Base-by-base conservation (phyloP, 2,113 vertebrate genomes). In the Xenopus borealis region DNA sequence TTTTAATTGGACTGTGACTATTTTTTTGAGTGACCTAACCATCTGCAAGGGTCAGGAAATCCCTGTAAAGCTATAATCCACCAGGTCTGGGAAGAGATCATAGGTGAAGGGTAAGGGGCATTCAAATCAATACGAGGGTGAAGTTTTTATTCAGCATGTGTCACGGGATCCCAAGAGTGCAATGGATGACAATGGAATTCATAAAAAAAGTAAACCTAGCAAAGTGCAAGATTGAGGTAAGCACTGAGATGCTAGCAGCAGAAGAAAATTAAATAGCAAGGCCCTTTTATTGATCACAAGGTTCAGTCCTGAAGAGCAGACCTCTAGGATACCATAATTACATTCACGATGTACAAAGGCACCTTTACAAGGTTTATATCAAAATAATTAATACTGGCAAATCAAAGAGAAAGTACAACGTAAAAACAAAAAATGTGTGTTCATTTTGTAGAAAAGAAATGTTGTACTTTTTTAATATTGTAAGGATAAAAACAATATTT, bases 11-110 rank as follows among this genome's bases (percentile, higher is more conserved):
- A 67, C 65, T 75, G 55, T 50, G 65, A 59, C 58, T 68, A 40
- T 40, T 40, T 40, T 62, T 74, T 52, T 68, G 57, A 18, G 55
- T 75, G 72, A 62, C 72, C 72, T 67, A 19, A 75, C 55, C 58
- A 45, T 67, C 62, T 66, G 53, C 19, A 45, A 58, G 57, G 65
- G 72, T 75, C 57, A 75, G 45, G 65, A 75, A 75, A 75, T 75
- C 72, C 72, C 72, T 50, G 23, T 50, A 68, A 65, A 68, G 55
- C 65, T 75, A 68, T 75, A 75, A 75, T 75, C 72, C 72, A 75
- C 55, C 55, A 75, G 46, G 57, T 75, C 68, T 40, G 50, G 47
- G 44, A 68, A 65, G 27, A 58, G 65, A 65, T 75, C 72, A 75
- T 45, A 75, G 64, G 72, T 75, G 64, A 46, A 68, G 66, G 55